A percentile compares a stretch with the other conserved stretches of the same genome.
These are phyloP conservation scores for Phaethon lepturus DNA, from an alignment of 2,113 vertebrate genomes.

Conservation along the genomic window DNA sequence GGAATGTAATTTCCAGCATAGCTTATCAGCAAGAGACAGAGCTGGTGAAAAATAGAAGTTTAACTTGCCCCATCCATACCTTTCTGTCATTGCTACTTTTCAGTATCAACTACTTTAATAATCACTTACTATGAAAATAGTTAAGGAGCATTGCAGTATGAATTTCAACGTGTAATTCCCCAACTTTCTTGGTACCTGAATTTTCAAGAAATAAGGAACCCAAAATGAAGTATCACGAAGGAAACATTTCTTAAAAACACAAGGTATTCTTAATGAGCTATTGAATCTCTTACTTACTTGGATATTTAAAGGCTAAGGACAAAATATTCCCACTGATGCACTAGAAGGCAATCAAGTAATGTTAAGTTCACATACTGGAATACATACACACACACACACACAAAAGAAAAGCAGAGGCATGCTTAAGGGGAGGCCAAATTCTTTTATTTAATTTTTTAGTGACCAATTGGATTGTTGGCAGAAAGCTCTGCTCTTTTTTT, in stretches of 20 bases:
- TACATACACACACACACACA: neutral
- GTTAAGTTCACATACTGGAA: neutral
- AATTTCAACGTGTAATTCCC: neutral
- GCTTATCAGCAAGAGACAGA: neutral
- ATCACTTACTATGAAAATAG: neutral
- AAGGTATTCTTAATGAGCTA: neutral
- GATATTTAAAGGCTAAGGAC: neutral
- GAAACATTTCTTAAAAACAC: fast-evolving
- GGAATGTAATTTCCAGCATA: fast-evolving
- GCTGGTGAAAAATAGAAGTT: neutral
- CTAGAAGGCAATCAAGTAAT: neutral
- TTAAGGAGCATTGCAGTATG: fast-evolving
- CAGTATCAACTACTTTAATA: neutral
- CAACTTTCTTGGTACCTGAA: neutral
- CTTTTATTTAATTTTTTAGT: slow-evolving; percentile 80
- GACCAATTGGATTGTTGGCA: slow-evolving; percentile 68
- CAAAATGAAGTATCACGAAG: fast-evolving
- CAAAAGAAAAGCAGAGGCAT: slow-evolving; percentile 53
- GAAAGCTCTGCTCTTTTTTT: slow-evolving; percentile 39
- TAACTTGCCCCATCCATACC: neutral
- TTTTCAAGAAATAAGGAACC: neutral
- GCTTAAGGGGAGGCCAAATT: slow-evolving; percentile 80
- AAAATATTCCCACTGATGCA: neutral
- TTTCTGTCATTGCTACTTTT: neutral
- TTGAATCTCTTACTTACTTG: fast-evolving